phyloP scores from a whole-genome alignment of 1,140 invertebrate genomes.

The Lethrus apterus region DNA sequence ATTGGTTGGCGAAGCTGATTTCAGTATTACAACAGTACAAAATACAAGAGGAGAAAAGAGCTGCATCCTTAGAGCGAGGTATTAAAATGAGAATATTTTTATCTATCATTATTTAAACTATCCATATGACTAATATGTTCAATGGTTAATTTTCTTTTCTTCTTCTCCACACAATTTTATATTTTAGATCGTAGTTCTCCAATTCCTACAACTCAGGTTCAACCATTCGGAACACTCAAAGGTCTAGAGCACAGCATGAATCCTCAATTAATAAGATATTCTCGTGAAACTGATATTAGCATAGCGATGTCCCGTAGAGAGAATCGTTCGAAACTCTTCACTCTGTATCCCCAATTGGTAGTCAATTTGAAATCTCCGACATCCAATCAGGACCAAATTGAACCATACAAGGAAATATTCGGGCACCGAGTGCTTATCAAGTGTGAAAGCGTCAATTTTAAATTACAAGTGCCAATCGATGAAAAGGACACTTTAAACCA shows the following conservation, averaged over 20 bases:
- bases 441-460: constrained; percentile 74
- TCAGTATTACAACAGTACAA: constrained; percentile 70
- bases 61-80: constrained; percentile 56
- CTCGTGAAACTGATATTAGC: constrained; percentile 79
- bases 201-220: constrained; percentile 46
- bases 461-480: constrained; percentile 72
- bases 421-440: constrained; percentile 74
- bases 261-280: constrained; percentile 82
- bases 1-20: constrained; percentile 70
- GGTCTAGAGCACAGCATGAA: constrained; percentile 85
- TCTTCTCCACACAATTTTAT: constrained; percentile 1
- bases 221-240: constrained; percentile 66
- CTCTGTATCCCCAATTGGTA: constrained; percentile 34
- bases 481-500: constrained; percentile 72
- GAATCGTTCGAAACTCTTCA: constrained; percentile 63
- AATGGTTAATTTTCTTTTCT: too few species aligned
- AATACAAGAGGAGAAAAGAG: constrained; percentile 61
- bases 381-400: constrained; percentile 41
- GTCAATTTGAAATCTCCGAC: constrained; percentile 28
- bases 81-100: constrained; percentile 15
- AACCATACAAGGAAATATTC: constrained; percentile 75
- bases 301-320: constrained; percentile 74
- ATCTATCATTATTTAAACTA: background rate
- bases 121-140: too few species aligned
- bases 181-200: constrained; percentile 45